Percentiles rank a stretch among this genome's conserved stretches.
Conservation (phyloP, 2,797 vertebrate genomes). For the Telmatherina bonti region DNA sequence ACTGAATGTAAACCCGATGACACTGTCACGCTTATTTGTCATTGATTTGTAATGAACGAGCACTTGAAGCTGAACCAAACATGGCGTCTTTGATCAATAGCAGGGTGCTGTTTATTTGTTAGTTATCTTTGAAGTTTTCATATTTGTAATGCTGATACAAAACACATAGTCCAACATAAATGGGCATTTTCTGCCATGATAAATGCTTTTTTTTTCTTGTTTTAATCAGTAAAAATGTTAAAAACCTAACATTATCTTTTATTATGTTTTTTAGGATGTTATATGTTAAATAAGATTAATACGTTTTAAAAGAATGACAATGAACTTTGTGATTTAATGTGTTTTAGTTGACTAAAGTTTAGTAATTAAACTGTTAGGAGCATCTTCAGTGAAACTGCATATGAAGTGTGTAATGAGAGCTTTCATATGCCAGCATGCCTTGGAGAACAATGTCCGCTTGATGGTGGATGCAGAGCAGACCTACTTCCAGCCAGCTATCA, state of each 20-base stretch:
- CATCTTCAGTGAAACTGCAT: background rate
- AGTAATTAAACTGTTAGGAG: background rate
- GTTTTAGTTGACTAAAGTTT: background rate
- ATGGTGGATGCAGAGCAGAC: slow-evolving; percentile 96
- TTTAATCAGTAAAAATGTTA: too few relatives aligned
- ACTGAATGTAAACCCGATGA: background rate
- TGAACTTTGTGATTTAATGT: too few relatives aligned
- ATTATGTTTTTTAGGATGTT: too few relatives aligned
- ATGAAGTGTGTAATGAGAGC: background rate
- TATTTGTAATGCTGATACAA: background rate
- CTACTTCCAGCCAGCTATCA: slow-evolving; percentile 95
- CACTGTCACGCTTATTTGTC: slow-evolving; percentile 1
- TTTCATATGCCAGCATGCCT: slow-evolving; percentile 82
- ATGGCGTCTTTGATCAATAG: background rate
- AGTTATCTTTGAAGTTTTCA: background rate
- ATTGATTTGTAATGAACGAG: slow-evolving; percentile 7
- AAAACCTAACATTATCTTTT: background rate
- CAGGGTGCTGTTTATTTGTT: background rate
- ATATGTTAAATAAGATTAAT: background rate
- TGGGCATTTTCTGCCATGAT: background rate
- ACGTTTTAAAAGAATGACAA: too few relatives aligned
- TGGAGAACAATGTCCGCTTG: slow-evolving; percentile 85
- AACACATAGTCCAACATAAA: background rate
- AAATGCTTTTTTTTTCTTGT: background rate
- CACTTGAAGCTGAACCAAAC: background rate